These are phyloP conservation scores for Diplazon laetatorius DNA, from an alignment of 2,888 invertebrate species.

Conservation along the genomic window DNA sequence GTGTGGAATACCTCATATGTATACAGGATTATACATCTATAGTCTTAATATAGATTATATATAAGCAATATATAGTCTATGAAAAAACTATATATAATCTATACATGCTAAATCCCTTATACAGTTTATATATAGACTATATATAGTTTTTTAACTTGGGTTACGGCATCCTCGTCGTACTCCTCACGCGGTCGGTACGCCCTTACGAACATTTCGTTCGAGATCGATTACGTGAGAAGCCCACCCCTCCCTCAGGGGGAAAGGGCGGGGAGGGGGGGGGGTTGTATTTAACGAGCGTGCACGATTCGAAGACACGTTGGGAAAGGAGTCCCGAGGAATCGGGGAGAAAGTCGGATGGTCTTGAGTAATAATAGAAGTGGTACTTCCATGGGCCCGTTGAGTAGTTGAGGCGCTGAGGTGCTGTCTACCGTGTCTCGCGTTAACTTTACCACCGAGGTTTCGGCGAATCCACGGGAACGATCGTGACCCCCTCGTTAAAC, in stretches of 20 bases:
- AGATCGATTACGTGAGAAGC: constrained; percentile 62
- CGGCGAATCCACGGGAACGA: constrained; percentile 55
- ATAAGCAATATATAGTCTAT: too few species aligned
- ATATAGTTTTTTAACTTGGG: too few species aligned
- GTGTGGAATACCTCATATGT: too few species aligned
- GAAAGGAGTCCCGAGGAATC: constrained; percentile 63
- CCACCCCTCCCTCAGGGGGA: too few species aligned
- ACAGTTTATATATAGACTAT: too few species aligned
- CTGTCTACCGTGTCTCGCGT: constrained; percentile 39
- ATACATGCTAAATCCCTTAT: too few species aligned
- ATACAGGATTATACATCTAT: too few species aligned
- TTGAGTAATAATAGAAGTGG: constrained; percentile 63
- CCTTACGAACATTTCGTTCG: constrained; percentile 11
- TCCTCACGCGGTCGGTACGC: neutral
- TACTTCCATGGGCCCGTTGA: constrained; percentile 56
- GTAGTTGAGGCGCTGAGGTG: constrained; percentile 36
- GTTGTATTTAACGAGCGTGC: constrained; percentile 57
- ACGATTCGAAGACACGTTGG: constrained; percentile 38
- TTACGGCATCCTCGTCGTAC: neutral
- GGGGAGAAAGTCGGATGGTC: constrained; percentile 66
- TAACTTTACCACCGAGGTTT: constrained; percentile 47
- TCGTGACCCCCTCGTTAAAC: constrained; percentile 56
- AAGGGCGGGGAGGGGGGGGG: too few species aligned
- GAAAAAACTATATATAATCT: too few species aligned
- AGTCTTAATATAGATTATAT: too few species aligned